These are phyloP conservation scores for Blennius ocellaris DNA, from an alignment of 2,113 vertebrate species.

Conservation along the genomic window DNA sequence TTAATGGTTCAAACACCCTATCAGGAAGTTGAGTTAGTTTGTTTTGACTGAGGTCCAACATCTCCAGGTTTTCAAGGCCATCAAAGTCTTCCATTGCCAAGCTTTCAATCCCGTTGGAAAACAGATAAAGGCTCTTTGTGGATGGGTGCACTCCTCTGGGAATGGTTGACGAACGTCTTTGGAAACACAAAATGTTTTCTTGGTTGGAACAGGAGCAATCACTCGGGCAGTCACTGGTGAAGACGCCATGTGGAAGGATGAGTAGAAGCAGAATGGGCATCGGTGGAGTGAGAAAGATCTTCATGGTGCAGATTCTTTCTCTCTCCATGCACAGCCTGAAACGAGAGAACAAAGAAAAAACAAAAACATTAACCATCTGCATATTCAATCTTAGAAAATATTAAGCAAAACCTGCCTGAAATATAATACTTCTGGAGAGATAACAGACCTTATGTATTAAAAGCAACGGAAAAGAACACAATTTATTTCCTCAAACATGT, in stretches of 20 bases:
- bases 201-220: slow-evolving; percentile 71
- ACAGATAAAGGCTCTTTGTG: slow-evolving; percentile 88
- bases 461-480: neutral
- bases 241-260: slow-evolving; percentile 48
- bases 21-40: slow-evolving; percentile 87
- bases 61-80: slow-evolving; percentile 85
- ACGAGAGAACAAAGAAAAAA: slow-evolving; percentile 44
- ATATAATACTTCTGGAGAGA: neutral
- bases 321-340: slow-evolving; percentile 66
- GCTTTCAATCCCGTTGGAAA: slow-evolving; percentile 89
- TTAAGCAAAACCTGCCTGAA: neutral
- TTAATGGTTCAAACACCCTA: slow-evolving; percentile 88
- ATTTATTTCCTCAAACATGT: neutral
- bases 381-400: slow-evolving; percentile 22
- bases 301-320: slow-evolving; percentile 74
- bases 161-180: slow-evolving; percentile 76
- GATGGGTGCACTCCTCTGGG: slow-evolving; percentile 82
- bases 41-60: slow-evolving; percentile 96
- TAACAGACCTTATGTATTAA: no score
- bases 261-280: slow-evolving; percentile 74
- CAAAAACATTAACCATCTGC: slow-evolving; percentile 38
- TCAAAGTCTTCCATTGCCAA: slow-evolving; percentile 85
- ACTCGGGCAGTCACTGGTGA: slow-evolving; percentile 72
- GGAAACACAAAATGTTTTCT: slow-evolving; percentile 78
- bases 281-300: slow-evolving; percentile 62